phyloP scores from a whole-genome alignment of 2,888 invertebrate species.

The Pecten maximus region DNA sequence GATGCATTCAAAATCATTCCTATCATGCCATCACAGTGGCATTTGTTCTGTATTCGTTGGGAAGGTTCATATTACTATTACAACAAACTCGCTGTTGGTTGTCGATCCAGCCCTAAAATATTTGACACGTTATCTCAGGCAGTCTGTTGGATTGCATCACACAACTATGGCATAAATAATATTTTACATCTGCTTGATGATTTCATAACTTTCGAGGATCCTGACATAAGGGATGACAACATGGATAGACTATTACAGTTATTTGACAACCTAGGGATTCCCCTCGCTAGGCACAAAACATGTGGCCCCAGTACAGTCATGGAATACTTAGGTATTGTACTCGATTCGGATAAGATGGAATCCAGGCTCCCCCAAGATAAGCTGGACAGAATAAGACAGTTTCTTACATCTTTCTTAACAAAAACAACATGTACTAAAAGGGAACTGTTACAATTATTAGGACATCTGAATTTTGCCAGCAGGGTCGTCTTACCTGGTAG shows the following conservation, averaged over 20 bases:
- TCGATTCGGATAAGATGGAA: slow-evolving; percentile 51
- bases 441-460: slow-evolving; percentile 46
- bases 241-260: slow-evolving; percentile 43
- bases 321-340: slow-evolving; percentile 52
- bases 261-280: slow-evolving; percentile 50
- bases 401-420: background rate
- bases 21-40: too few species aligned
- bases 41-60: too few species aligned
- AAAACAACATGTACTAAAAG: slow-evolving; percentile 50
- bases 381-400: too few species aligned
- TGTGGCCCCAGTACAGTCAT: slow-evolving; percentile 45
- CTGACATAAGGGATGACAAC: slow-evolving; percentile 42
- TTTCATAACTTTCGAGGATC: slow-evolving; percentile 47
- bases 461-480: slow-evolving; percentile 51
- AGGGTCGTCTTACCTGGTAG: slow-evolving; percentile 44
- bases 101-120: slow-evolving; percentile 55
- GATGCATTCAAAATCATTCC: too few species aligned
- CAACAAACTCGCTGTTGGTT: slow-evolving; percentile 47
- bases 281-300: slow-evolving; percentile 50
- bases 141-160: slow-evolving; percentile 51
- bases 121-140: slow-evolving; percentile 50
- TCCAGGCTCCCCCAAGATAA: too few species aligned
- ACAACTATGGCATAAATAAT: slow-evolving; percentile 45
- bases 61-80: too few species aligned
- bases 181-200: slow-evolving; percentile 53